A percentile compares a stretch with the other conserved stretches of the same genome.
Conservation (phyloP, 2,113 vertebrate genomes). For the Hylia prasina region DNA sequence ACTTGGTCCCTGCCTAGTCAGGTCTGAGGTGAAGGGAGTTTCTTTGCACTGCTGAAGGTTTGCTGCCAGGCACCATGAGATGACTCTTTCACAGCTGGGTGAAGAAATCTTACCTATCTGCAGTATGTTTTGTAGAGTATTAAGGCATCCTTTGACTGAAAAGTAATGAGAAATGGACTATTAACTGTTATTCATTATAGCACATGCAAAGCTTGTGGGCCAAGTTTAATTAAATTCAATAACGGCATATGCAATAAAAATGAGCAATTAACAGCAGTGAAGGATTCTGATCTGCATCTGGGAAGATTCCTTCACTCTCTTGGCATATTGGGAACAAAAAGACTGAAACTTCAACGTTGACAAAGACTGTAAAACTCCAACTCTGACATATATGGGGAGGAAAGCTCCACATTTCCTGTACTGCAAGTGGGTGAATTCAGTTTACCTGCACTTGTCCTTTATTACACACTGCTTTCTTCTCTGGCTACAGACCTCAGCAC, state of each 20-base stretch:
- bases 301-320: neutral
- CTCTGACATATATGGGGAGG: neutral
- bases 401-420: neutral
- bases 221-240: slow-evolving; percentile 22
- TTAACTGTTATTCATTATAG: neutral
- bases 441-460: neutral
- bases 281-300: neutral
- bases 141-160: neutral
- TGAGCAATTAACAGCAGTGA: neutral
- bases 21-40: neutral
- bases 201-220: neutral
- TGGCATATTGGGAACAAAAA: neutral
- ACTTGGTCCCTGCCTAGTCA: neutral
- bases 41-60: neutral
- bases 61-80: neutral
- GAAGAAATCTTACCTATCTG: neutral
- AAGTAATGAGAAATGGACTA: neutral
- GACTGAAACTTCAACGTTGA: neutral
- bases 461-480: neutral
- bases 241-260: neutral
- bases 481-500: neutral
- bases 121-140: neutral
- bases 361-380: neutral
- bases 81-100: neutral
- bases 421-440: neutral